Base-by-base conservation (phyloP, 1,140 invertebrate genomes). In the Episyrphus balteatus region DNA sequence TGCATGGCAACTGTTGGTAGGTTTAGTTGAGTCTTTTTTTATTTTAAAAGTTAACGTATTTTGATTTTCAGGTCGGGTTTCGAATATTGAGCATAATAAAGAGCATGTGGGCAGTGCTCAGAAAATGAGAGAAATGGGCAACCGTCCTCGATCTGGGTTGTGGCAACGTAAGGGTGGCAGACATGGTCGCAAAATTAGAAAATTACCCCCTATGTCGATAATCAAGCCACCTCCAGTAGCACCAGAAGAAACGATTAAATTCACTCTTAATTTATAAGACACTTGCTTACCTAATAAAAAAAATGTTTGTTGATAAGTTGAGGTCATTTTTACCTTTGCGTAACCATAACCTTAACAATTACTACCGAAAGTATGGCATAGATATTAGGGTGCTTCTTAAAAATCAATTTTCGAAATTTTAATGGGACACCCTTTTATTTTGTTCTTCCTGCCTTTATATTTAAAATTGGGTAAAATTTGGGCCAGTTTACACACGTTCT, bases 161-260 rank as follows among this genome's bases (percentile, higher is more conserved):
- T 95, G 87, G 86, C 86, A 98, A 46, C 76, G 88, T 10, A 98
- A 99, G 71, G 79, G 79, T 50, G 94, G 94, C 10, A 77, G 81
- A 50, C 79, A 82, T 69, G 95, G 95, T 10, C 75, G 92, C 12
- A 98, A 98, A 73, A 84, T 97, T 36, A 76, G 72, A 50, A 75
- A 70, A 44, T 69, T 75, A 13, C 80, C 80, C 15, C 78, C 82
- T 1, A 59, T 79, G 33, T 69, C 66, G 43, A 59, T 55, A 0
- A 48, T 64, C 17, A 18, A 46, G 5, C 54, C 60, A 11, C 61
- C 65, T 14, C 54, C 66, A 1, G 13, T 38, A 3, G 38, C 55
- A 17, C 55, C 62, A 19, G 52, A 58, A 14, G 44, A 59, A 36
- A 50, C 55, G 15, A 50, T 67, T 15, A 54, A 49, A 15, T 33